A percentile compares a stretch with the other conserved stretches of the same genome.
Conservation (phyloP, 2,888 invertebrate genomes). For the Diloba caeruleocephala region DNA sequence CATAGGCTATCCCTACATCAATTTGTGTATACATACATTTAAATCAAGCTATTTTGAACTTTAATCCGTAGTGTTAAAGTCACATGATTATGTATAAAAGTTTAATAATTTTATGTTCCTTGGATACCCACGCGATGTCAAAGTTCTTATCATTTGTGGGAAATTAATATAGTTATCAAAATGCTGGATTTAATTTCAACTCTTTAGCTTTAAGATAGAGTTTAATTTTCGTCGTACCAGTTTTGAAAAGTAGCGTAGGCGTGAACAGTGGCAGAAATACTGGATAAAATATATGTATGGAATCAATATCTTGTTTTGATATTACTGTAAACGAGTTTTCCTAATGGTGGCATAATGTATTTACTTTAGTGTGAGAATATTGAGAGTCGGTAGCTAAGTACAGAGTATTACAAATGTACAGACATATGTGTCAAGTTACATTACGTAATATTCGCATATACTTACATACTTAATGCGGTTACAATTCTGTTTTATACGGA, state of each 20-base stretch:
- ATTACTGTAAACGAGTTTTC: constrained; percentile 30
- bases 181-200: not conserved
- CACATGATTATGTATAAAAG: constrained; percentile 7
- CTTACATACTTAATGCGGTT: constrained; percentile 2
- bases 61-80: constrained; percentile 26
- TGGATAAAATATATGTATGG: constrained; percentile 41
- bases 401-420: no score
- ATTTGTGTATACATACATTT: constrained; percentile 16
- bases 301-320: constrained; percentile 28
- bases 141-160: constrained; percentile 41
- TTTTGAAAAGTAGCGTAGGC: constrained; percentile 30
- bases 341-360: constrained; percentile 23
- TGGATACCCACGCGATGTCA: constrained; percentile 45
- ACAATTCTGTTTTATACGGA: no score
- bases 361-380: constrained; percentile 26
- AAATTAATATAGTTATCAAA: constrained; percentile 24
- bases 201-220: accelerated
- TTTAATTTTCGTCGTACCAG: not conserved
- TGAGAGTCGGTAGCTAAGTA: constrained; percentile 3
- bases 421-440: no score
- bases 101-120: constrained; percentile 26
- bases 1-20: constrained; percentile 6
- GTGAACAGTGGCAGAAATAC: constrained; percentile 13
- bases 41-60: constrained; percentile 26
- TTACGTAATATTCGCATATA: constrained; percentile 3